These are phyloP conservation scores for Acanthoscelides obtectus DNA, from an alignment of 2,888 invertebrate genomes.

Conservation along the genomic window DNA sequence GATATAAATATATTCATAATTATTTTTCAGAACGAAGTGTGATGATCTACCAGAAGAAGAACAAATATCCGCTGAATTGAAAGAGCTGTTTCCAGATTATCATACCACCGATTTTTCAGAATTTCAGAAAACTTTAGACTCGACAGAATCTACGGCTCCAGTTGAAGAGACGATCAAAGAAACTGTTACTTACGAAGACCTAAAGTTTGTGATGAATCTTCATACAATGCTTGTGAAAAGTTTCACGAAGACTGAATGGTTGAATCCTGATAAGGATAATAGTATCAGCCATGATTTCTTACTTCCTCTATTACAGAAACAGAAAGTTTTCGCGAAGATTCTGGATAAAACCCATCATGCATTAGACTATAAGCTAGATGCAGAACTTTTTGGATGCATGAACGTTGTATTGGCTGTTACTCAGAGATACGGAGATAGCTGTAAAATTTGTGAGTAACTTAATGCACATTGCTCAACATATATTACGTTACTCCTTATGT, in stretches of 20 bases:
- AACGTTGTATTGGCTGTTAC: conserved; percentile 55
- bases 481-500: too few relatives aligned
- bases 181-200: conserved; percentile 52
- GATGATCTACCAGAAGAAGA: conserved; percentile 66
- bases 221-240: conserved; percentile 57
- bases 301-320: conserved; percentile 56
- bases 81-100: conserved; percentile 65
- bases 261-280: conserved; percentile 47
- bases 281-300: conserved; percentile 43
- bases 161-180: conserved; percentile 10
- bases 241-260: conserved; percentile 60
- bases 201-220: conserved; percentile 56
- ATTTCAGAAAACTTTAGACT: conserved; percentile 43
- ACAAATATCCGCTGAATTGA: conserved; percentile 59
- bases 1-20: conserved; percentile 4
- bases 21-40: conserved; percentile 57
- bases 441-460: conserved; percentile 30
- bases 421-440: conserved; percentile 48
- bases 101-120: conserved; percentile 67
- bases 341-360: conserved; percentile 51
- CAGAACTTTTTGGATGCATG: conserved; percentile 53
- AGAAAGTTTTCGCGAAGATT: conserved; percentile 55
- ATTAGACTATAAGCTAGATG: conserved; percentile 54
- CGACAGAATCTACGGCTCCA: conserved; percentile 25
- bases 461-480: too few relatives aligned